Base-by-base conservation (phyloP, 1,140 invertebrate genomes). In the Acarapis woodi region DNA sequence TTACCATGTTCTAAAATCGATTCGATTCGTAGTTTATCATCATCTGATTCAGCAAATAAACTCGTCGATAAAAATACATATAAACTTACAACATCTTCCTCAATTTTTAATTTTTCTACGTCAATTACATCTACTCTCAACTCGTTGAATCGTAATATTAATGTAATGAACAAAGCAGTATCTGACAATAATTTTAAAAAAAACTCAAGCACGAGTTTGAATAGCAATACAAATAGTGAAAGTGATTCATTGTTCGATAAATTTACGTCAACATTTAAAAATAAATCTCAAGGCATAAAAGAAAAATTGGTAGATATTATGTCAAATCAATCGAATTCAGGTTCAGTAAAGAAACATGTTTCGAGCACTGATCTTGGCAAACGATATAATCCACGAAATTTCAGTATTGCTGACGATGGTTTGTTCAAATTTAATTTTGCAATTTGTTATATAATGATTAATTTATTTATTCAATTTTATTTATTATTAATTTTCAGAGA, bases 301-400 rank as follows among this genome's bases (percentile, higher is more conserved):
- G 80, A 73, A 12, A 87, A 82, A 60, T 53, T 94, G 32, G 70
- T 83, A 30, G 83, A 87, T 54, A 88, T 88, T 49, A 88, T 94
- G 44, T 73, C 76, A 0, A 82, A 80, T 63, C 75, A 73, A 16
- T 22, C 25, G n/a, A 37, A 35, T 35, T 18, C 34, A 29, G 25
- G 41, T 39, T 35, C 28, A 29, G 42, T 43, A 23, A 48, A 52
- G 34, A 69, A 71, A 46, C 82, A 83, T 58, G 73, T 80, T 9
- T 71, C 70, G 34, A 71, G 67, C 44, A 53, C 53, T 25, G 80
- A 88, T 48, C 66, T 71, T 43, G 74, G 75, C n/a, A 77, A 76
- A 62, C 65, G 74, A 30, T 85, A 87, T 53, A 65, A 77, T 48
- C 80, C 80, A 54, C 70, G 78, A 80, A 20, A 76, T 93, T 87